Evolutionary conservation across 1,140 invertebrate genomes (phyloP), one percentile per base, ranked within the genome.

Genomic region (Conus betulinus): DNA sequence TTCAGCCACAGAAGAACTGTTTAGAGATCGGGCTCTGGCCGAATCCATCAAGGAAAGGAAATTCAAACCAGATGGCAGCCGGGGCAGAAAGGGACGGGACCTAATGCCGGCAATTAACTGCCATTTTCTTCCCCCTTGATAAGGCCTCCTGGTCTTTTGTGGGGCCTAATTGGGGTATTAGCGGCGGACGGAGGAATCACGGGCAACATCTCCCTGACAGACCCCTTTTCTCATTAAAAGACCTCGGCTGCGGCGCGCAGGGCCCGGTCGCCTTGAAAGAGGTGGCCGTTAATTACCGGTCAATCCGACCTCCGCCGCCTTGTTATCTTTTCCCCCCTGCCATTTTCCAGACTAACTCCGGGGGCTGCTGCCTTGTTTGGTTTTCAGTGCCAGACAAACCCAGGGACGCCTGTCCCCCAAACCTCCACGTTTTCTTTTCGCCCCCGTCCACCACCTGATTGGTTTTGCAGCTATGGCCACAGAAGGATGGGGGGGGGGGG

Each of bases 101-200:
- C 85, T 87, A 87, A 87, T 87, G 85, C 85, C 74, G 85, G 85
- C 85, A 87, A 87, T 87, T 87, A 87, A 87, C 85, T 87, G 85
- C 85, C 53, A 87, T 87, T 87, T 87, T 87, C 85, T 79, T 79
- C 71, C 71, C 84, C 85, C 85, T 87, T 87, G 85, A 87, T 87
- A 87, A 87, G 85, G 85, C 85, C 85, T 87, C 85, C 27, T 79
- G 85, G 85, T 74, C 85, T 78, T 74, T 78, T 78, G 85, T 87
- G 85, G 85, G 85, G 53, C 85, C 85, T 87, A 87, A 87, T 87
- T 87, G 85, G 85, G 85, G 85, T 87, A 87, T 87, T 87, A 87
- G 85, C 85, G 10, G 52, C 74, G 52, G 71, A 63, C 53, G 71
- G 85, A 87, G 85, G 74, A 51, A 55, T 78, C 74, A 57, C 85